Evolutionary conservation across 2,113 vertebrate species (phyloP).

Genomic region (Hucho hucho): DNA sequence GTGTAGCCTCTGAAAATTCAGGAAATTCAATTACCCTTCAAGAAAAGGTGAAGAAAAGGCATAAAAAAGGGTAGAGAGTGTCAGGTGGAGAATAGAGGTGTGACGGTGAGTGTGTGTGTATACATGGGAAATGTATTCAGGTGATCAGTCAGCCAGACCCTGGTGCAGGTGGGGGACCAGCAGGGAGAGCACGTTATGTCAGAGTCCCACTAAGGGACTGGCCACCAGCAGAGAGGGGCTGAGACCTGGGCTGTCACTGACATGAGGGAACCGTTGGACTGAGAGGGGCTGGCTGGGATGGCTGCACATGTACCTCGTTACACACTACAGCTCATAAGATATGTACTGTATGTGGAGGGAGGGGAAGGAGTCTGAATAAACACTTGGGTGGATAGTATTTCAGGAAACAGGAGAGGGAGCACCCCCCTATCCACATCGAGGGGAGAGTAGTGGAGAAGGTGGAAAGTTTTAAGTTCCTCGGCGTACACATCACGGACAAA

Average conservation of each 20-base stretch:
- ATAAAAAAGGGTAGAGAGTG: background rate
- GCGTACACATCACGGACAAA: too few relatives aligned
- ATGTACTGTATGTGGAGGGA: background rate
- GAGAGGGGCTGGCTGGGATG: background rate
- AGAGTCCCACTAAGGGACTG: slow-evolving; percentile 27
- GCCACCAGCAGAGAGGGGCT: slow-evolving; percentile 38
- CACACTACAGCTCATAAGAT: background rate
- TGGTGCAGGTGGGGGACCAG: slow-evolving; percentile 30
- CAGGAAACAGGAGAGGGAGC: too few relatives aligned
- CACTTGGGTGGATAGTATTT: background rate
- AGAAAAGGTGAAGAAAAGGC: background rate
- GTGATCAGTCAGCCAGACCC: slow-evolving; percentile 45
- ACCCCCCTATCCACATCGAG: too few relatives aligned
- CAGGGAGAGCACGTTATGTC: slow-evolving; percentile 20
- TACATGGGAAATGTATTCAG: slow-evolving; percentile 52
- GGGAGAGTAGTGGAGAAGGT: too few relatives aligned
- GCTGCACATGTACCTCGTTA: background rate
- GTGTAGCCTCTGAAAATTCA: background rate
- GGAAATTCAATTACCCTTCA: background rate
- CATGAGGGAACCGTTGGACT: too few relatives aligned
- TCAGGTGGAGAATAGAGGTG: background rate
- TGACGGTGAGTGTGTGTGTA: slow-evolving; percentile 19
- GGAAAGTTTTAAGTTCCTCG: too few relatives aligned
- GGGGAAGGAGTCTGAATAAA: background rate
- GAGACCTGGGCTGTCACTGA: slow-evolving; percentile 22